Conservation (phyloP, 2,113 vertebrate species). For the Callipepla californica region DNA sequence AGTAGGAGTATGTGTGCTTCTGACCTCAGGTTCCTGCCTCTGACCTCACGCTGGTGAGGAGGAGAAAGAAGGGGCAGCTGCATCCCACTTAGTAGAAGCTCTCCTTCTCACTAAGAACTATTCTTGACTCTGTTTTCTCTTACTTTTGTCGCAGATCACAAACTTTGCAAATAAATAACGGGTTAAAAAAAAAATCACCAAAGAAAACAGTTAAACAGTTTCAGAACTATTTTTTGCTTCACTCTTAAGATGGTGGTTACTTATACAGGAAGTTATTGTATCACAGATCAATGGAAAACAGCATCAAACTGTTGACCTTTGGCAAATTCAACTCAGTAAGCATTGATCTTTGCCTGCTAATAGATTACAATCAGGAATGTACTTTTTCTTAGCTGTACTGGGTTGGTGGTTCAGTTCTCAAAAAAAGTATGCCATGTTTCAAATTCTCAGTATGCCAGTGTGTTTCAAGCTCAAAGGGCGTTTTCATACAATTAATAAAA, state of each 20-base stretch:
- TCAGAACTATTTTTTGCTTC: not conserved
- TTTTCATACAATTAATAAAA: not conserved
- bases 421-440: not conserved
- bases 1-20: not conserved
- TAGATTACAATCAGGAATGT: not conserved
- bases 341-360: not conserved
- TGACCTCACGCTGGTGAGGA: rapidly evolving
- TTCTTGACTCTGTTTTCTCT: not conserved
- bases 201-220: not conserved
- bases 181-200: not conserved
- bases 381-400: not conserved
- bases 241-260: not conserved
- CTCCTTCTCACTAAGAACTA: not conserved
- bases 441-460: not conserved
- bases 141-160: not conserved
- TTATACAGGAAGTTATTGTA: not conserved
- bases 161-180: not conserved
- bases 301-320: not conserved
- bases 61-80: not conserved
- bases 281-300: not conserved
- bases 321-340: not conserved
- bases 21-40: not conserved
- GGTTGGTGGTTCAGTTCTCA: not conserved
- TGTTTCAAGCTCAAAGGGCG: not conserved
- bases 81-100: not conserved